A percentile compares a stretch with the other conserved stretches of the same genome.
phyloP scores from a whole-genome alignment of 1,140 invertebrate genomes.

The Parasteatoda tepidariorum region DNA sequence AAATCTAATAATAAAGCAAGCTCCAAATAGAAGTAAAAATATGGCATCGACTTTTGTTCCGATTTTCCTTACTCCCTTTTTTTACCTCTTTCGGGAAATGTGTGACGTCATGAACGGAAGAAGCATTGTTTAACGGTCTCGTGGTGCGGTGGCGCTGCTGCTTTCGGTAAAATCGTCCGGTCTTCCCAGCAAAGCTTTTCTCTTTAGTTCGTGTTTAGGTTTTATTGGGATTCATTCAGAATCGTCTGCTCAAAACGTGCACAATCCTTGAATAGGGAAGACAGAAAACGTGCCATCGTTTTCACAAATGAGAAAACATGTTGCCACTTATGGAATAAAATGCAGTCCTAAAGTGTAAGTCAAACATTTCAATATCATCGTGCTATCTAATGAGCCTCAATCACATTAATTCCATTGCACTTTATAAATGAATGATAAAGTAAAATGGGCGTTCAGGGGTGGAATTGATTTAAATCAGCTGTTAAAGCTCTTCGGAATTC shows the following conservation, averaged over 20 bases:
- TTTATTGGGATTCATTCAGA: conserved; percentile 1
- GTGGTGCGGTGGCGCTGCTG: conserved; percentile 30
- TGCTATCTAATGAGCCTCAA: not conserved
- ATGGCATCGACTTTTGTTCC: conserved; percentile 55
- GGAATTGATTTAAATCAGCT: conserved; percentile 9
- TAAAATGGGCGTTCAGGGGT: not conserved
- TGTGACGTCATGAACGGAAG: not conserved
- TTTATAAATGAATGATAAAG: not conserved
- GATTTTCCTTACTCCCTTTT: not conserved
- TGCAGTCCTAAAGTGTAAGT: conserved; percentile 3
- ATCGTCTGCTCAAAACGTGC: not conserved
- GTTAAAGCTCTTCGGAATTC: not conserved
- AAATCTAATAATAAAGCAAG: conserved; percentile 9
- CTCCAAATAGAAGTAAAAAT: conserved; percentile 35
- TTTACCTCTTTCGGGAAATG: not conserved
- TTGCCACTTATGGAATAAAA: conserved; percentile 1
- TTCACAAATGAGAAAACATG: not conserved
- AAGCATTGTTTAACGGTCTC: conserved; percentile 19
- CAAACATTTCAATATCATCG: not conserved
- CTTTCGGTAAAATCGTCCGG: not conserved
- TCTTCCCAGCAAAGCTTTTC: too few relatives aligned
- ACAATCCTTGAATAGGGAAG: not conserved
- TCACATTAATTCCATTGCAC: not conserved
- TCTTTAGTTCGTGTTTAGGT: conserved; percentile 40
- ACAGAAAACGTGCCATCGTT: conserved; percentile 3